These are phyloP conservation scores for Leptatherina wallacei DNA, from an alignment of 2,797 vertebrate species.

Conservation along the genomic window DNA sequence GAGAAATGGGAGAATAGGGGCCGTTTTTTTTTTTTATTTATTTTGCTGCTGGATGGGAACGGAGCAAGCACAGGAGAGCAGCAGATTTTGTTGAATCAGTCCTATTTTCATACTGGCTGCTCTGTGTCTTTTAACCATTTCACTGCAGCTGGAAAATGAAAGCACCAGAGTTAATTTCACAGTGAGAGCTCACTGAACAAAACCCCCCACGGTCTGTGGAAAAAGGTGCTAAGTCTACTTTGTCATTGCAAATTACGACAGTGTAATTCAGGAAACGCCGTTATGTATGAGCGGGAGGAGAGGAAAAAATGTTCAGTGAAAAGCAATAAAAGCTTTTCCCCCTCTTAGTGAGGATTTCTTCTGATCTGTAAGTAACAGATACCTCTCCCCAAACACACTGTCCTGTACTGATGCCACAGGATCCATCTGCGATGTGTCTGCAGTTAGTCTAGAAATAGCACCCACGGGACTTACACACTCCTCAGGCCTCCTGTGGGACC, in stretches of 20 bases:
- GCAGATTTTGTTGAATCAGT: slow-evolving; percentile 88
- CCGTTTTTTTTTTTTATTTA: slow-evolving; percentile 32
- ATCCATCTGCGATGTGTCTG: slow-evolving; percentile 88
- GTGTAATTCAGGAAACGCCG: slow-evolving; percentile 62
- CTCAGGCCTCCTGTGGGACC: slow-evolving; percentile 83
- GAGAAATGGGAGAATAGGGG: slow-evolving; percentile 47
- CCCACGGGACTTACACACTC: slow-evolving; percentile 81
- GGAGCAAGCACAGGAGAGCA: slow-evolving; percentile 75
- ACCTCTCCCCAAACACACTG: slow-evolving; percentile 73
- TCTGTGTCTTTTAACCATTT: slow-evolving; percentile 87
- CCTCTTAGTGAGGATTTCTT: slow-evolving; percentile 66
- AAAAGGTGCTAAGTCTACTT: slow-evolving; percentile 74
- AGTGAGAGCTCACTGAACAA: slow-evolving; percentile 79
- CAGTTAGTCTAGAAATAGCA: slow-evolving; percentile 86
- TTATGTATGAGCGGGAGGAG: slow-evolving; percentile 33
- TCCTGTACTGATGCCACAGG: slow-evolving; percentile 84
- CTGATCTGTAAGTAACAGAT: slow-evolving; percentile 84
- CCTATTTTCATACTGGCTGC: slow-evolving; percentile 89
- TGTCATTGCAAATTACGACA: slow-evolving; percentile 72
- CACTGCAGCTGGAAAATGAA: slow-evolving; percentile 79
- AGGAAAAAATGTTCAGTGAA: slow-evolving; percentile 45
- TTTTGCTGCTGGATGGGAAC: slow-evolving; percentile 57
- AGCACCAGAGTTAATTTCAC: slow-evolving; percentile 81
- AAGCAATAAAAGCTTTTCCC: slow-evolving; percentile 32
- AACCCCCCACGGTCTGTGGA: slow-evolving; percentile 68